Base-by-base conservation (phyloP, 2,113 vertebrate species). In the Poecilia latipinna region DNA sequence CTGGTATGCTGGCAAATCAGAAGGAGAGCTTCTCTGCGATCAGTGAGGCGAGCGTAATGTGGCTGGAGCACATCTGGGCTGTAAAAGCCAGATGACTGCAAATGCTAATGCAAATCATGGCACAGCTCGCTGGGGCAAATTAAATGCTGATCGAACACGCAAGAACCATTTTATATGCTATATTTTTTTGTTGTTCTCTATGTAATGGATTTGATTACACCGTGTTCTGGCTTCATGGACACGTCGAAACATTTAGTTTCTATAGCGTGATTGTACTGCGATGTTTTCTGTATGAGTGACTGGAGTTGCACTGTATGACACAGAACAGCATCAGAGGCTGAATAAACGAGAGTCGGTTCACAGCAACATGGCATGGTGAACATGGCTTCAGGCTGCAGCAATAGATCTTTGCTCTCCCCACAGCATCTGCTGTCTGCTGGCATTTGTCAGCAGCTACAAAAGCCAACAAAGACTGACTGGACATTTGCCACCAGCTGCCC, bases 391-490 rank as follows among this genome's bases (percentile, higher is more conserved):
- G 86, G 82, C 75, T 79, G 72, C 72, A 33, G 51, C 75, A 62
- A 90, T 91, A 90, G 86, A 93, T 91, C 84, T 88, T 84, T 74
- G 79, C 79, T 87, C 76, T 90, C 87, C 80, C 86, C 70, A 57
- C 82, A 93, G 89, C 92, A 93, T 94, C 93, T 93, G 91, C 83
- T 91, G 81, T 86, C 83, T 61, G 71, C 84, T 93, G 91, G 85
- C 91, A 91, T 91, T 90, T 91, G 91, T 91, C 86, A 80, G 79
- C 80, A 26, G 4, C 73, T 39, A 39, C 83, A 63, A 72, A 75
- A 81, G 77, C 89, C 83, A 84, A 86, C 82, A 64, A 79, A 76
- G 75, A 79, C 64, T 35, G 29, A 82, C 78, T 93, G 91, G 91
- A 89, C 75, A 69, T 81, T 71, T 33, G 69, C 86, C 88, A 86